A percentile compares a stretch with the other conserved stretches of the same genome.
Conservation (phyloP, 2,113 vertebrate genomes). For the Salminus brasiliensis region DNA sequence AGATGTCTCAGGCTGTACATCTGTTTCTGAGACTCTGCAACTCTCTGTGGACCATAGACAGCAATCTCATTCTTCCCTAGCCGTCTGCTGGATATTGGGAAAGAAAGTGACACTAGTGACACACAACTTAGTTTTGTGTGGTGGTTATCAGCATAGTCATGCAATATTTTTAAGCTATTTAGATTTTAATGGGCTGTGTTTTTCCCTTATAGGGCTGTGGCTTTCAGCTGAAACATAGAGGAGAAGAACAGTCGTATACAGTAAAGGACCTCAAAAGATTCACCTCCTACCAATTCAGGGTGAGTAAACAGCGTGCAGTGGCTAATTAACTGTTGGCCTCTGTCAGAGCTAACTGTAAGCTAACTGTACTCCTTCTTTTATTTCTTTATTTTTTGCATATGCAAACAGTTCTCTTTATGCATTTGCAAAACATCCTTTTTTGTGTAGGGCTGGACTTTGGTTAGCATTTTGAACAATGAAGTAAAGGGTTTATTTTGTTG, state of each 20-base stretch:
- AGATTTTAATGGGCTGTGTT: neutral
- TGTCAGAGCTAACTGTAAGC: no score
- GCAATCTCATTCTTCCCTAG: neutral
- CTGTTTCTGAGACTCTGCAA: neutral
- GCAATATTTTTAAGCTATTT: neutral
- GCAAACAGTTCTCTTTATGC: no score
- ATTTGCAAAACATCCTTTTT: no score
- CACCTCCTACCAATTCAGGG: constrained; percentile 80
- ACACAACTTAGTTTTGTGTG: neutral
- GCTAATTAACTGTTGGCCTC: no score
- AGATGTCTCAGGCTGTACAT: constrained; percentile 4
- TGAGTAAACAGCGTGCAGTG: constrained; percentile 58
- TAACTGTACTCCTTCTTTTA: no score
- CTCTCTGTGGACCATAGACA: neutral
- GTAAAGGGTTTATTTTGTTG: no score
- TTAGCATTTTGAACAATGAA: no score
- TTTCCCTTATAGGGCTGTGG: constrained; percentile 57
- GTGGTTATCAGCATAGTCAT: neutral
- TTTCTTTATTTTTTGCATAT: no score
- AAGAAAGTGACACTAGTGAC: neutral
- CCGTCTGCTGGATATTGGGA: neutral
- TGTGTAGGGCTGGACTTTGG: no score
- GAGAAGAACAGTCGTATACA: constrained; percentile 77
- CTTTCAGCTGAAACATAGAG: constrained; percentile 80
- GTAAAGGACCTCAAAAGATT: constrained; percentile 79